Evolutionary conservation across 2,888 invertebrate species (phyloP).

Genomic region (Apoderus coryli): DNA sequence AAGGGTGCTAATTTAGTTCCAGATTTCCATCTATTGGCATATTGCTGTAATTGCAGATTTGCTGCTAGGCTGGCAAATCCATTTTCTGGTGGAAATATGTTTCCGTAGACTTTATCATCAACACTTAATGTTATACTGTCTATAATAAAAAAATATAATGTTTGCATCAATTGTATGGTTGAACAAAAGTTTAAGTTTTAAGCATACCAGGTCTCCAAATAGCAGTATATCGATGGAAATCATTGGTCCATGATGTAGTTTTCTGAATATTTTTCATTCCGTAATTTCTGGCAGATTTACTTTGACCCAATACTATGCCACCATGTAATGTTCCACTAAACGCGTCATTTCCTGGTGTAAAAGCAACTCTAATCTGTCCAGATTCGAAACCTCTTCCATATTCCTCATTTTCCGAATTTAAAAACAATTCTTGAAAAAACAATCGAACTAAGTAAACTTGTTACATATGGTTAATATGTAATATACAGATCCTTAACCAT

Average conservation of each 20-base stretch:
- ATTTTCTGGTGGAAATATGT: constrained; percentile 26
- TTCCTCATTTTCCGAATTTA: constrained; percentile 46
- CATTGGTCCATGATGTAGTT: constrained; percentile 31
- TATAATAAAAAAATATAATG: constrained; percentile 23
- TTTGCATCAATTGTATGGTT: constrained; percentile 2
- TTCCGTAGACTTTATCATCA: constrained; percentile 38
- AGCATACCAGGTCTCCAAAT: constrained; percentile 39
- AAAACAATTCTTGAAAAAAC: constrained; percentile 40
- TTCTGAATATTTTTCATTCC: constrained; percentile 20
- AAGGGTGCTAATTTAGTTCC: constrained; percentile 53
- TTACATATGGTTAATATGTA: too few species aligned
- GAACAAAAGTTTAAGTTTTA: too few species aligned
- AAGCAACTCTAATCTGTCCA: constrained; percentile 58
- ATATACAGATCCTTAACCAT: too few species aligned
- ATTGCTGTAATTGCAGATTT: constrained; percentile 22
- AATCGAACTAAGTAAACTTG: too few species aligned
- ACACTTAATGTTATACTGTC: constrained; percentile 38
- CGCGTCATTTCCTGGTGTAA: constrained; percentile 46
- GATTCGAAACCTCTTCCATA: constrained; percentile 49
- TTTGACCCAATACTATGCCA: constrained; percentile 26
- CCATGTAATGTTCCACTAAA: constrained; percentile 23
- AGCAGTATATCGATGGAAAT: constrained; percentile 41
- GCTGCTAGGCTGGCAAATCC: constrained; percentile 27
- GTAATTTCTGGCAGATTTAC: constrained; percentile 22
- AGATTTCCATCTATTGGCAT: constrained; percentile 41